Evolutionary conservation across 2,888 invertebrate species (phyloP).

Genomic region (Conchocele bisecta): DNA sequence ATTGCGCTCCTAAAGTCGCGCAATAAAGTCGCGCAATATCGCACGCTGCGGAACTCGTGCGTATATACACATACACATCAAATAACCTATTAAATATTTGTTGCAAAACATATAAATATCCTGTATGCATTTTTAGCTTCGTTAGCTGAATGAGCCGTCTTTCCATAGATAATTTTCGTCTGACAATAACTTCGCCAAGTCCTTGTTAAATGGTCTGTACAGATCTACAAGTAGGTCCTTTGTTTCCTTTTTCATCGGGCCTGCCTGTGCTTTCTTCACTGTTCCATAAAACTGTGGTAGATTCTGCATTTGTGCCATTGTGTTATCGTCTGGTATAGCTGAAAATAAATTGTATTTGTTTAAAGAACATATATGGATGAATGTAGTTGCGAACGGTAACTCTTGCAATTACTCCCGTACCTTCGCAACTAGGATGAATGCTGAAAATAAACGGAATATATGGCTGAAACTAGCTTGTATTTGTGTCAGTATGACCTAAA

Average conservation of each 20-base stretch:
- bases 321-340: conserved; percentile 19
- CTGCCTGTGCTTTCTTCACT: conserved; percentile 16
- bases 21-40: too few relatives aligned
- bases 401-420: too few relatives aligned
- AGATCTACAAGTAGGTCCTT: conserved; percentile 25
- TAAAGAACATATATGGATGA: too few relatives aligned
- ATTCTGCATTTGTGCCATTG: conserved; percentile 8
- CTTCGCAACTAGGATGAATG: too few relatives aligned
- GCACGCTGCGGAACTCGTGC: too few relatives aligned
- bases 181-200: conserved; percentile 25
- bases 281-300: conserved; percentile 39
- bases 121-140: neutral
- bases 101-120: too few relatives aligned
- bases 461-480: too few relatives aligned
- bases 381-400: too few relatives aligned
- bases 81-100: too few relatives aligned
- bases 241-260: conserved; percentile 25
- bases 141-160: conserved; percentile 21
- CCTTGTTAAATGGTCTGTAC: conserved; percentile 33
- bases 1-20: too few relatives aligned
- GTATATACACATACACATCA: too few relatives aligned
- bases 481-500: neutral
- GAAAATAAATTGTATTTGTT: conserved; percentile 3
- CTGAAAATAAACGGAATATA: too few relatives aligned
- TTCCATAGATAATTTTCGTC: conserved; percentile 38